Evolutionary conservation across 2,113 vertebrate species (phyloP).

Genomic region (Siniperca knerii): DNA sequence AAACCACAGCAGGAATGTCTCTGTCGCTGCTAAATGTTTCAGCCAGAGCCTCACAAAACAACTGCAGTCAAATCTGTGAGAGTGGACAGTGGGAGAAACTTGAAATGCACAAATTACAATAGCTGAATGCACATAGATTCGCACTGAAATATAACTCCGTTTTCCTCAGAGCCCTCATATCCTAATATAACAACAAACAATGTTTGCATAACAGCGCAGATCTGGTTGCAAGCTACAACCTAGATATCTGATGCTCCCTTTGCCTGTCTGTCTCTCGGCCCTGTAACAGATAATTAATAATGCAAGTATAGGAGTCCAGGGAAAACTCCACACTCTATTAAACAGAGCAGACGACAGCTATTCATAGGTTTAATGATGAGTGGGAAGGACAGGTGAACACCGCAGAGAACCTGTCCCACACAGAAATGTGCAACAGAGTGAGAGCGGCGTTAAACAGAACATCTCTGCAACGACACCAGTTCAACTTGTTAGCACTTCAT

Average conservation of each 20-base stretch:
- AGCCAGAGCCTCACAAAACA: neutral
- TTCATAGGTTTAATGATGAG: slow-evolving; percentile 72
- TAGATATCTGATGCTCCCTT: slow-evolving; percentile 43
- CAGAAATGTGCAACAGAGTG: slow-evolving; percentile 9
- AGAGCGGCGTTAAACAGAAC: neutral
- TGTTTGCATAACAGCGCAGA: slow-evolving; percentile 44
- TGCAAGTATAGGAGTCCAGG: slow-evolving; percentile 74
- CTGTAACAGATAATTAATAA: slow-evolving; percentile 77
- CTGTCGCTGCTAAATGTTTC: slow-evolving; percentile 12
- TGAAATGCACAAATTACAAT: neutral
- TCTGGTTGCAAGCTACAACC: slow-evolving; percentile 48
- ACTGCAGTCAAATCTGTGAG: slow-evolving; percentile 18
- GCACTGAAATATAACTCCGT: neutral
- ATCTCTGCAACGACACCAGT: neutral
- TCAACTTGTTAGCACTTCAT: slow-evolving; percentile 29
- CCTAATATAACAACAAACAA: slow-evolving; percentile 47
- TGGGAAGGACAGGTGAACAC: slow-evolving; percentile 54
- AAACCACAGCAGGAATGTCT: neutral
- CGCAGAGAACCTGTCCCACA: slow-evolving; percentile 39
- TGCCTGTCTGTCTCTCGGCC: slow-evolving; percentile 24
- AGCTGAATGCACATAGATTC: neutral
- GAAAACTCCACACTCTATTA: slow-evolving; percentile 77
- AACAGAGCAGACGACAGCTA: slow-evolving; percentile 63
- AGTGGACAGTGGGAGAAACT: neutral
- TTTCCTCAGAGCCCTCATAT: slow-evolving; percentile 1